Conservation (phyloP, 2,888 invertebrate species). For the Xestia sexstrigata region DNA sequence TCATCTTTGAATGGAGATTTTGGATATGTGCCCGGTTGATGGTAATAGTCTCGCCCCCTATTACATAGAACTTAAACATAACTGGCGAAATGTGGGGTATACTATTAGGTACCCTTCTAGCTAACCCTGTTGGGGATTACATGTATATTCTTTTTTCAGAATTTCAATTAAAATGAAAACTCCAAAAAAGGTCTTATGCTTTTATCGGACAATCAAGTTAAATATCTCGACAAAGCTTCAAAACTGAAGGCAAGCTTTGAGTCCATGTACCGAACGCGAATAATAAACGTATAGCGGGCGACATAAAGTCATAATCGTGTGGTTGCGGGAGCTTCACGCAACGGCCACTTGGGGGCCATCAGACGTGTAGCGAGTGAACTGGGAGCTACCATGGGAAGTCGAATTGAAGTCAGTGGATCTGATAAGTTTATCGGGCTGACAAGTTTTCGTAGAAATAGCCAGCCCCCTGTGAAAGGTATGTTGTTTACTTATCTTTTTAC, state of each 20-base stretch:
- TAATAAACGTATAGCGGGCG: constrained; percentile 54
- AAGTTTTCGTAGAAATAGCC: no score
- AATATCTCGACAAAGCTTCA: not conserved
- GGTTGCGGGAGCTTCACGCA: constrained; percentile 45
- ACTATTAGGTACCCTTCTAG: not conserved
- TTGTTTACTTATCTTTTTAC: not conserved
- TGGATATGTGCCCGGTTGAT: not conserved
- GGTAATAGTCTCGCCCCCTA: not conserved
- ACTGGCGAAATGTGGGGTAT: not conserved
- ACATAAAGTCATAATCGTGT: constrained; percentile 67
- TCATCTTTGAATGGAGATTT: not conserved
- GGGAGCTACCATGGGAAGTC: constrained; percentile 37
- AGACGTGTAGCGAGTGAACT: constrained; percentile 3
- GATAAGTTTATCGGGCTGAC: no score
- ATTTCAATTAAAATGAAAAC: not conserved
- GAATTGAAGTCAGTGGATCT: constrained; percentile 3
- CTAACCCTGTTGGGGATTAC: not conserved
- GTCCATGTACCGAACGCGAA: constrained; percentile 4
- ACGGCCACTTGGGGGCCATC: constrained; percentile 54
- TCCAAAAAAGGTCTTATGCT: not conserved
- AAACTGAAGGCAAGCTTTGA: not conserved
- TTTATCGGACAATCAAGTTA: not conserved
- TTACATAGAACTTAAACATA: not conserved
- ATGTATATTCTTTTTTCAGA: not conserved
- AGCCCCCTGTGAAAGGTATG: no score